These are phyloP conservation scores for Anhinga rufa DNA, from an alignment of 2,113 vertebrate species.

Conservation along the genomic window DNA sequence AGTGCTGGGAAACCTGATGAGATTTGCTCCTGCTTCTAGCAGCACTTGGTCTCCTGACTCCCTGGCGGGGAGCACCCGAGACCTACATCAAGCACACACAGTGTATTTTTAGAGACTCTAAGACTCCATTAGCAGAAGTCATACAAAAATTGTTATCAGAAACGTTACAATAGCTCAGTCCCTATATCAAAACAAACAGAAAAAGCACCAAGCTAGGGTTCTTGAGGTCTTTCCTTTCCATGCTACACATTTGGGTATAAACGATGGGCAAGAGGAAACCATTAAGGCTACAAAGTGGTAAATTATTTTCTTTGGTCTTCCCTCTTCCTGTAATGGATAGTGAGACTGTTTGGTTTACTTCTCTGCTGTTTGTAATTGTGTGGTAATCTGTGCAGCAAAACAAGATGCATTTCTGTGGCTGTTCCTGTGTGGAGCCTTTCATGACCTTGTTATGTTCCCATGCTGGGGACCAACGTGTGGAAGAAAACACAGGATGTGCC, in stretches of 20 bases:
- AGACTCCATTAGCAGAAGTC: neutral
- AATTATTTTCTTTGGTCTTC: neutral
- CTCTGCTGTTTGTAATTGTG: neutral
- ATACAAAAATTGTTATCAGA: neutral
- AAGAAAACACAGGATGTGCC: neutral
- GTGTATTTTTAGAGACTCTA: neutral
- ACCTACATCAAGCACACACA: no score
- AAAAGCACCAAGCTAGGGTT: neutral
- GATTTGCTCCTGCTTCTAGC: neutral
- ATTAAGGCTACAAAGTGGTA: neutral
- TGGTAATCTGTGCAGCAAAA: neutral
- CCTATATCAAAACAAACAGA: neutral
- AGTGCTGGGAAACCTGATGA: neutral
- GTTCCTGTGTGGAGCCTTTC: neutral
- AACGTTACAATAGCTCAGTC: neutral
- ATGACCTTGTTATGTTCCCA: neutral
- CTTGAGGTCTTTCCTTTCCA: neutral
- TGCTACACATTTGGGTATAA: neutral
- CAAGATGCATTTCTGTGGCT: neutral
- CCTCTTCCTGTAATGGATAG: neutral
- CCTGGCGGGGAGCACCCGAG: accelerated
- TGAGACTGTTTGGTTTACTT: neutral
- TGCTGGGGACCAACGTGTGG: neutral
- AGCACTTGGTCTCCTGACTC: neutral
- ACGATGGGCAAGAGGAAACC: accelerated